Evolutionary conservation across 2,888 invertebrate genomes (phyloP), one percentile per base, ranked within the genome.

Genomic region (Chydorus sphaericus): DNA sequence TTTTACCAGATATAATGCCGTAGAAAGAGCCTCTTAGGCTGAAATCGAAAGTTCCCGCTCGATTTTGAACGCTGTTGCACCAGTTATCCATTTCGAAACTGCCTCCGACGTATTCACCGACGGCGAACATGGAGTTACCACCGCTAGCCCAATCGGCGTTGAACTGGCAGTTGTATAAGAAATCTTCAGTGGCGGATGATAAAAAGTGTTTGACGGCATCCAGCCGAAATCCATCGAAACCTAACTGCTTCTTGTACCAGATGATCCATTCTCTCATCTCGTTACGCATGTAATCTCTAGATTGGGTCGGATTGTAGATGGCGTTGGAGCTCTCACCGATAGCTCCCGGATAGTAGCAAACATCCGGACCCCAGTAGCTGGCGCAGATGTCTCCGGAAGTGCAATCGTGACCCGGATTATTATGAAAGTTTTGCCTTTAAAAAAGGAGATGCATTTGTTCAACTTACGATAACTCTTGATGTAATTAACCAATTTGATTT

Each of bases 141-240:
- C 52, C 52, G 37, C 52, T 52, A n/a, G 52, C 52, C 52, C 52
- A 52, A 36, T 37, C 52, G 36, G 52, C 52, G 33, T 14, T 36
- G 16, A 20, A 26, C 23, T 52, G 52, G 4, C 20, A 14, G 20
- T 52, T 52, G 52, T 52, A 52, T n/a, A 52, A 37, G 23, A 52
- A 52, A n/a, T 52, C 52, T 18, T 52, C 52, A 23, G 33, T 52
- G 14, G 52, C 52, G 20, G 20, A 33, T 4, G 52, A 20, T 10
- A 36, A 23, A n/a, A 52, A 52, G 23, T 52, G 52, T 36, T 52
- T 52, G 52, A 52, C 52, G 10, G 52, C 52, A 26, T 52, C 52
- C 16, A 52, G 33, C 36, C 52, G n/a, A 16, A 23, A 52, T n/a
- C 52, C 52, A 18, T 52, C 52, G 11, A 52, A 31, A 7, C 52